Conservation (phyloP, 2,888 invertebrate genomes). For the Drosophila putrida region DNA sequence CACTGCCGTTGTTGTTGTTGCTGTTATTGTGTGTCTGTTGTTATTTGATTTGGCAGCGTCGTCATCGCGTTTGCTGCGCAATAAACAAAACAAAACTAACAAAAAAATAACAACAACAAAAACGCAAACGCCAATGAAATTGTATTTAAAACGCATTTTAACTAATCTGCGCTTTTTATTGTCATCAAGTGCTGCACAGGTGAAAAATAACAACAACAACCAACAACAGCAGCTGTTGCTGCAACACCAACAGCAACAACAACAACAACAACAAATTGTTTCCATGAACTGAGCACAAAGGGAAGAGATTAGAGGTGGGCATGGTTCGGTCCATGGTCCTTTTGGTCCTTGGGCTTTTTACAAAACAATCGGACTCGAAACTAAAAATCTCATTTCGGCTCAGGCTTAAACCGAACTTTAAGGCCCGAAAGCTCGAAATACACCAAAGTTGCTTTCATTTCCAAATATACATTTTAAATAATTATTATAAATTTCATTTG, state of each 20-base stretch:
- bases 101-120: conserved; percentile 16
- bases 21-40: conserved; percentile 20
- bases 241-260: background rate
- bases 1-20: conserved; percentile 17
- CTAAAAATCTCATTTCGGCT: too few relatives aligned
- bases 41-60: conserved; percentile 59
- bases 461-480: too few relatives aligned
- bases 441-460: too few relatives aligned
- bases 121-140: conserved; percentile 12
- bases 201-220: conserved; percentile 1
- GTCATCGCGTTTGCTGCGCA: conserved; percentile 54
- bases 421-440: too few relatives aligned
- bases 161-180: conserved; percentile 42
- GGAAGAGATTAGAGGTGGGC: background rate
- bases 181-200: conserved; percentile 19
- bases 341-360: too few relatives aligned
- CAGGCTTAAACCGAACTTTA: too few relatives aligned
- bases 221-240: background rate
- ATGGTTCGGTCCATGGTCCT: too few relatives aligned
- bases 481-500: too few relatives aligned
- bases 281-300: background rate
- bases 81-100: conserved; percentile 42
- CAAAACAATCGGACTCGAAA: too few relatives aligned
- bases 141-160: conserved; percentile 54
- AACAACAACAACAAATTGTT: background rate